phyloP scores from a whole-genome alignment of 2,113 vertebrate species.

The Leucopsar rothschildi region DNA sequence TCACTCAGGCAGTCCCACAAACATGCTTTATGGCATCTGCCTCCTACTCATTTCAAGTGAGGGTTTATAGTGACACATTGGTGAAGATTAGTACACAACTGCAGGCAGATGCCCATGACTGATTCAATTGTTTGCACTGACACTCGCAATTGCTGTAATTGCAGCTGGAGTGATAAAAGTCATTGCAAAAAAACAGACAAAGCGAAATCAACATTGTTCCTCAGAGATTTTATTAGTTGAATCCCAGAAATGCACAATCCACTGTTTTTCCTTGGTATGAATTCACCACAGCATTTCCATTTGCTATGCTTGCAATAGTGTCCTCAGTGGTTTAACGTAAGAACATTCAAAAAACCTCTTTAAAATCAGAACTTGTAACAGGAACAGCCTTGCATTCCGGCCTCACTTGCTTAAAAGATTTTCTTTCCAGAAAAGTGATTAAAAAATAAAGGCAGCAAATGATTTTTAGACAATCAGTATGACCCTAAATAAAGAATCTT shows the following conservation, averaged over 20 bases:
- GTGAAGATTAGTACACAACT: conserved; percentile 64
- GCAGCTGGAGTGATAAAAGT: conserved; percentile 35
- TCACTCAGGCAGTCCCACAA: conserved; percentile 51
- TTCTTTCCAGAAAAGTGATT: background rate
- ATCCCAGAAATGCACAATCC: conserved; percentile 25
- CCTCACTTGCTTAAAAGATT: background rate
- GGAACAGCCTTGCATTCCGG: background rate
- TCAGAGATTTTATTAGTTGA: conserved; percentile 53
- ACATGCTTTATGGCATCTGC: conserved; percentile 50
- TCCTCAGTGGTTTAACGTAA: background rate
- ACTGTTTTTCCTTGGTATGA: background rate
- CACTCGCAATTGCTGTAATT: conserved; percentile 52
- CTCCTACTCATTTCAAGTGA: conserved; percentile 49
- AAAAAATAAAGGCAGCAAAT: background rate
- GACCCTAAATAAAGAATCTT: background rate
- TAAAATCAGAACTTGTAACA: background rate
- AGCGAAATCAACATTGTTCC: conserved; percentile 55
- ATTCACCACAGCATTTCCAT: background rate
- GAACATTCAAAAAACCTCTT: background rate
- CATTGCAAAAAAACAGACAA: conserved; percentile 18
- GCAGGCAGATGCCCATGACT: conserved; percentile 48
- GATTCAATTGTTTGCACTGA: conserved; percentile 59
- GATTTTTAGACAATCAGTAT: background rate
- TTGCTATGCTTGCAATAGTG: background rate
- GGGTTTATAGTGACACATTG: conserved; percentile 52